Evolutionary conservation across 2,797 vertebrate genomes (phyloP), one percentile per base, ranked within the genome.

Genomic region (Brotula barbata): DNA sequence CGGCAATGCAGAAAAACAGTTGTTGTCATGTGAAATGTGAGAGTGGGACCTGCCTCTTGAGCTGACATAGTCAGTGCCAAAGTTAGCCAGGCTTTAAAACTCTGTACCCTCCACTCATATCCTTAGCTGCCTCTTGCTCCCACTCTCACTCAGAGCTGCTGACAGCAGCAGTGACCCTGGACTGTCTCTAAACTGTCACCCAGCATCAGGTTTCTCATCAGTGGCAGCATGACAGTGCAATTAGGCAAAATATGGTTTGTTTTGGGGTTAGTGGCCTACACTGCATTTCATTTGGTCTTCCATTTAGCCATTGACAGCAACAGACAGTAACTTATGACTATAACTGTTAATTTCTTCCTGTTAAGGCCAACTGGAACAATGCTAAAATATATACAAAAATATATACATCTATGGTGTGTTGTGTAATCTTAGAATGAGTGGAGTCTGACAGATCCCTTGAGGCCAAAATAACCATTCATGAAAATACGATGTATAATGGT

Each of bases 151-250:
- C 34, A 37, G 42, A 44, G 19, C 40, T 69, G 70, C 81, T 74
- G 81, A 84, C 75, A 70, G 37, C 28, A 68, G 59, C 57, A 25
- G 41, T 68, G 70, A 79, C 73, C 71, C 65, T 23, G 23, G 14
- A 31, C 49, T 45, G 58, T 73, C 49, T 61, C 57, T n/a, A 15
- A 25, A 40, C 39, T 67, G 58, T 49, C 54, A 40, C 19, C 23
- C 22, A 62, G 60, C 48, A 64, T 80, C 70, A 63, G 55, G 58
- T 71, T 82, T 56, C 78, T 58, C 49, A 49, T 72, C 1, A 1
- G 57, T 69, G 59, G 33, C 73, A 71, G 44, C 49, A 57, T 57
- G 55, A 76, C 70, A 52, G 50, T 55, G 57, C 71, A 80, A 71
- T 78, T 71, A 77, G 50, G 50, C 37, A 44, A 23, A 74, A 76